Percentiles rank a stretch among this genome's conserved stretches.
phyloP scores from a whole-genome alignment of 2,888 invertebrate species.

The Parascotia fuliginaria region DNA sequence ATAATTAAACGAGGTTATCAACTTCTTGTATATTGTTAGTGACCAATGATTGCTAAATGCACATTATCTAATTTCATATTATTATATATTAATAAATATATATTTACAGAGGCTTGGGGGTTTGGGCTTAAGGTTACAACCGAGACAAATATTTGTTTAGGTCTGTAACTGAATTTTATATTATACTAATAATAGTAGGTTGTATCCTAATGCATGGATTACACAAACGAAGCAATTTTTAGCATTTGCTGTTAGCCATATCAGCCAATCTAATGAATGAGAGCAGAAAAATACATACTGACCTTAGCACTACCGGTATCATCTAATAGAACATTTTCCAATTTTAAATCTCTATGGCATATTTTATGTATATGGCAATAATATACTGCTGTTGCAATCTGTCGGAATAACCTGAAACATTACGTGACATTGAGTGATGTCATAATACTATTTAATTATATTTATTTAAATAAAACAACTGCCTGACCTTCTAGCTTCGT shows the following conservation, averaged over 20 bases:
- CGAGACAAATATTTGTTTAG: too few species aligned
- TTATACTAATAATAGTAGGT: too few species aligned
- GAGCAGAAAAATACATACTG: constrained; percentile 43
- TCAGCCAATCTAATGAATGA: too few species aligned
- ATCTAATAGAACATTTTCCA: constrained; percentile 97
- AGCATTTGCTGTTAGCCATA: too few species aligned
- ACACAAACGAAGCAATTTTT: too few species aligned
- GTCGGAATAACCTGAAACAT: constrained; percentile 93
- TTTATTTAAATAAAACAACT: neutral
- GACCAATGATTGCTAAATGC: too few species aligned
- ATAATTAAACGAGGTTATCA: neutral
- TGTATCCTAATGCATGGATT: too few species aligned
- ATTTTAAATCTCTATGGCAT: constrained; percentile 97
- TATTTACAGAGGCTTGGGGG: too few species aligned
- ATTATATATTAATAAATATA: too few species aligned
- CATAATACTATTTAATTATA: neutral
- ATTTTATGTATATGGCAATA: constrained; percentile 99
- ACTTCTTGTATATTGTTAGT: neutral
- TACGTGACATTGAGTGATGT: constrained; percentile 9
- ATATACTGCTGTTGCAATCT: constrained; percentile 98
- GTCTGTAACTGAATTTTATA: too few species aligned
- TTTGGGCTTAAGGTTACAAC: too few species aligned
- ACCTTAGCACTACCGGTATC: constrained; percentile 98
- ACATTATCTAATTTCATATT: too few species aligned
- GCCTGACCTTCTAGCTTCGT: constrained; percentile 91